Evolutionary conservation across 2,888 invertebrate species (phyloP), one percentile per base, ranked within the genome.

Genomic region (Auanema freiburgensis): DNA sequence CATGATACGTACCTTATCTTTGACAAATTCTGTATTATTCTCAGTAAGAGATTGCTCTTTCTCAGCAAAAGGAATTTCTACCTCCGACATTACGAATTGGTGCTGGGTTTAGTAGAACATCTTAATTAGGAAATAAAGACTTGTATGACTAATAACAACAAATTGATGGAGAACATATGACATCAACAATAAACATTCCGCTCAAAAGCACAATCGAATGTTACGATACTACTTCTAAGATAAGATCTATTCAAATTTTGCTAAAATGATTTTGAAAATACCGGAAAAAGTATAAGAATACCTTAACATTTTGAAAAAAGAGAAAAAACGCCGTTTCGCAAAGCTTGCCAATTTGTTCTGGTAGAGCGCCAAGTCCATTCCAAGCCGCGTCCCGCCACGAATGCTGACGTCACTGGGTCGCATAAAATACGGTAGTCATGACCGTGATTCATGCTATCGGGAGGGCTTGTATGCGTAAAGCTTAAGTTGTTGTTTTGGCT

Each of bases 291-390:
- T 16, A 21, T 46, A 46, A 46, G 46, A 46, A 46, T 46, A 21
- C 46, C 16, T 46, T 16, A 16, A 46, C 46, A 5, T 46, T 21
- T 46, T 46, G 46, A 46, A 46, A 46, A 46, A 46, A 33, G 33
- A 33, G 33, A 33, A 33, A 33, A 33, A 33, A 33, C 33, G 33
- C 33, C 33, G 33, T 33, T 33, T 33, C 25, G 21, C 24, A 46
- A 33, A 24, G 62, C 33, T 62, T 62, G 62, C 62, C 62, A 62
- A 62, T 57, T 57, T 33, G 56, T 14, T 49, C 56, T 62, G 62
- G 56, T 51, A 57, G 23, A 50, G 16, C 53, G 62, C 24, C 62
- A 62, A 62, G 46, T 16, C 41, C 62, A 50, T 51, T 57, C n/a
- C 54, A 44, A 49, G 50, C 42, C 43, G 57, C 49, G 46, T 62